Percentiles rank a stretch among this genome's conserved stretches.
Conservation (phyloP, 2,113 vertebrate species). For the Platycercus adscitus region DNA sequence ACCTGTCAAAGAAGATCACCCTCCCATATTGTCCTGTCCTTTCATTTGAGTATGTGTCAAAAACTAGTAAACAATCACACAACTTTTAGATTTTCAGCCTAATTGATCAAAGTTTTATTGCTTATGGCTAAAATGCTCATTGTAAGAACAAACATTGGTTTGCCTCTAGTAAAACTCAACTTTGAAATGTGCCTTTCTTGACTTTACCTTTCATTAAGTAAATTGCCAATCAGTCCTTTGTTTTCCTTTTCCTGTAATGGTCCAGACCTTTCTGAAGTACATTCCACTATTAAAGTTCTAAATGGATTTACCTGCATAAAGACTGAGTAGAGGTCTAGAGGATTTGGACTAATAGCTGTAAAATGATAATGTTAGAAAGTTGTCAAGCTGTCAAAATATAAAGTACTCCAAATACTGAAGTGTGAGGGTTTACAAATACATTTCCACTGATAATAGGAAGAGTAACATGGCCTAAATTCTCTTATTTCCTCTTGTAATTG, state of each 20-base stretch:
- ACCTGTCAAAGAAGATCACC: neutral
- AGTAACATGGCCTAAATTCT: neutral
- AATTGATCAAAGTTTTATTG: neutral
- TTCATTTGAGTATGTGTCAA: neutral
- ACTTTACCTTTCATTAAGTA: neutral
- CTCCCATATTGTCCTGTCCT: neutral
- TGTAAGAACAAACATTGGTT: neutral
- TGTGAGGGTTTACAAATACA: neutral
- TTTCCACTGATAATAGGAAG: constrained; percentile 13
- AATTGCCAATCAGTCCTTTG: neutral
- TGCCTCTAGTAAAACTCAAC: neutral
- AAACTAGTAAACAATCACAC: neutral
- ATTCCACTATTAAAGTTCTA: neutral
- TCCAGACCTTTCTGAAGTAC: neutral
- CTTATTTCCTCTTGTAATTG: neutral
- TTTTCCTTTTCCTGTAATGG: neutral
- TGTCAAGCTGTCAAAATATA: constrained; percentile 39
- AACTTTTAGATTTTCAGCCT: neutral
- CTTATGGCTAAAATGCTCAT: neutral
- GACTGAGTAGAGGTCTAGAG: neutral
- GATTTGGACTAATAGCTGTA: constrained; percentile 28
- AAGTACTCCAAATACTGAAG: constrained; percentile 12
- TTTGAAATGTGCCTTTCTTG: neutral
- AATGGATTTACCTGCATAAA: neutral
- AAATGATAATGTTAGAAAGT: constrained; percentile 35